A percentile compares a stretch with the other conserved stretches of the same genome.
phyloP scores from a whole-genome alignment of 2,113 vertebrate genomes.

The Hucho hucho region DNA sequence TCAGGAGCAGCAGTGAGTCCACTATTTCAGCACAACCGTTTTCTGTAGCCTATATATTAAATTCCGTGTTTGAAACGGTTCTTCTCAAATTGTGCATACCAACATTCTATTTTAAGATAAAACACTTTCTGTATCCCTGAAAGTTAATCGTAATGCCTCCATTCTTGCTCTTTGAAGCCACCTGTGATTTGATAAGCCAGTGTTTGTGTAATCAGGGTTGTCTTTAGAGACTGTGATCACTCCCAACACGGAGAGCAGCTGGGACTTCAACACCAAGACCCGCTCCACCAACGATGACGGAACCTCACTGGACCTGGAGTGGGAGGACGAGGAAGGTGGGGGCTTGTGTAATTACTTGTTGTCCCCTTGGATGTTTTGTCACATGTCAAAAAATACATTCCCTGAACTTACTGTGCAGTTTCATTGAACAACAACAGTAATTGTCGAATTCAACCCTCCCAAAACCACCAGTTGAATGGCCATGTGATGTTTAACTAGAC shows the following conservation, averaged over 20 bases:
- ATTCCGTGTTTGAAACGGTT: neutral
- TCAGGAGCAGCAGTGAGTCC: slow-evolving; percentile 88
- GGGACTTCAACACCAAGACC: slow-evolving; percentile 93
- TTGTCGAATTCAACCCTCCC: too few species aligned
- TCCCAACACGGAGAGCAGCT: slow-evolving; percentile 93
- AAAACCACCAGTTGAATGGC: too few species aligned
- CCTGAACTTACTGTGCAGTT: too few species aligned
- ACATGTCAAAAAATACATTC: too few species aligned
- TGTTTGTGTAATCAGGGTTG: slow-evolving; percentile 74
- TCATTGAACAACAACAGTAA: too few species aligned
- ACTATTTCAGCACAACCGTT: neutral
- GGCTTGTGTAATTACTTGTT: too few species aligned
- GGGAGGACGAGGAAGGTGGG: slow-evolving; percentile 98
- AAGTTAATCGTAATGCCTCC: too few species aligned
- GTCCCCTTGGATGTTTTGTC: too few species aligned
- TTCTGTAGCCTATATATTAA: too few species aligned
- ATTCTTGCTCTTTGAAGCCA: too few species aligned
- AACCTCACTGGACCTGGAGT: slow-evolving; percentile 93
- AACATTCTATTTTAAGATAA: neutral
- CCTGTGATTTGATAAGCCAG: neutral
- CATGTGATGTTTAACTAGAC: too few species aligned
- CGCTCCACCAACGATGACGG: slow-evolving; percentile 92
- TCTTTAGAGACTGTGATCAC: slow-evolving; percentile 88
- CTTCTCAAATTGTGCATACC: neutral
- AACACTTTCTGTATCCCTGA: too few species aligned